A percentile compares a stretch with the other conserved stretches of the same genome.
phyloP scores from a whole-genome alignment of 2,888 invertebrate species.

The Tridacna crocea region DNA sequence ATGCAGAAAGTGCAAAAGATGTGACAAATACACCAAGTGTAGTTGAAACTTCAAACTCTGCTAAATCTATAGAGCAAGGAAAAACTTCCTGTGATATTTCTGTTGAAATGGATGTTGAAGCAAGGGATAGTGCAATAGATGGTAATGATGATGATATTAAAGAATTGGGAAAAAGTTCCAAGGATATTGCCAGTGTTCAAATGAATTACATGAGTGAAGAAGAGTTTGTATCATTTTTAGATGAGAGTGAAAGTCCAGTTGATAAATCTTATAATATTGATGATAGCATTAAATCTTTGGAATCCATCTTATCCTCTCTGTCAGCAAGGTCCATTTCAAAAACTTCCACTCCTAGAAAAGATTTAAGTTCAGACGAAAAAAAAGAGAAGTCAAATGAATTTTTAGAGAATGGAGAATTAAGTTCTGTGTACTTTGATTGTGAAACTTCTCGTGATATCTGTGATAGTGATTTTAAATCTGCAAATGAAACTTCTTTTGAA shows the following conservation, averaged over 20 bases:
- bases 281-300: slow-evolving; percentile 67
- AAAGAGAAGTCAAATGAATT: slow-evolving; percentile 36
- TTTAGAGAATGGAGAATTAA: slow-evolving; percentile 54
- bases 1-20: neutral
- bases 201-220: slow-evolving; percentile 51
- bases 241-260: slow-evolving; percentile 70
- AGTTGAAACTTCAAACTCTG: slow-evolving; percentile 10
- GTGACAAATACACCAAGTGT: neutral
- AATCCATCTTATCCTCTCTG: slow-evolving; percentile 62
- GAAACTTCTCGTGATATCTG: slow-evolving; percentile 36
- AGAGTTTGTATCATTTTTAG: slow-evolving; percentile 75
- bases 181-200: slow-evolving; percentile 25
- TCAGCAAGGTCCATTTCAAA: slow-evolving; percentile 46
- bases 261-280: slow-evolving; percentile 67
- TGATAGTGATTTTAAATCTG: slow-evolving; percentile 47
- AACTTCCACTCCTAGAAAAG: slow-evolving; percentile 59
- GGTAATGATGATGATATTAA: slow-evolving; percentile 35
- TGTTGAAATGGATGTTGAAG: slow-evolving; percentile 2
- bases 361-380: slow-evolving; percentile 41
- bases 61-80: neutral
- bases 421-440: slow-evolving; percentile 57
- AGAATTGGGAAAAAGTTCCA: neutral
- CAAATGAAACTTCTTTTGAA: slow-evolving; percentile 66
- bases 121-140: slow-evolving; percentile 49
- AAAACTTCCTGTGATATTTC: slow-evolving; percentile 42